Conservation (phyloP, 2,113 vertebrate genomes). For the Otocyon megalotis region DNA sequence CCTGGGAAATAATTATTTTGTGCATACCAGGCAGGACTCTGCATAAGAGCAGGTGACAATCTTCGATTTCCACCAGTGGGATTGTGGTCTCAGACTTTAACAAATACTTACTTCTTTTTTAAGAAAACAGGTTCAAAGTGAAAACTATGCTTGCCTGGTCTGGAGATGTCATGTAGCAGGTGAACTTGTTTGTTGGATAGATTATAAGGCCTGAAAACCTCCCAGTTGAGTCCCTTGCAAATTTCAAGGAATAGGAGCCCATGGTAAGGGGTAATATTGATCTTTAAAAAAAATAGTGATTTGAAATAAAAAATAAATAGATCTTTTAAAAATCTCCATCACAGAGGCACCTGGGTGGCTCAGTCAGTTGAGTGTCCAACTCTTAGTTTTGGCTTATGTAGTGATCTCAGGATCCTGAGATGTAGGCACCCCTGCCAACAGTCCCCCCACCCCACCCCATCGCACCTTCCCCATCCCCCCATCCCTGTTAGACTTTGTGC, state of each 20-base stretch:
- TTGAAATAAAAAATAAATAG: neutral
- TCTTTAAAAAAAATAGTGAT: neutral
- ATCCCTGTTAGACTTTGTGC: neutral
- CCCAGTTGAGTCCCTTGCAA: neutral
- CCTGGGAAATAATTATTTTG: conserved; percentile 56
- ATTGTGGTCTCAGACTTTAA: conserved; percentile 52
- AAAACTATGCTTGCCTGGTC: neutral
- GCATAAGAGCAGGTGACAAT: conserved; percentile 49
- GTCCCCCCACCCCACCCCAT: neutral
- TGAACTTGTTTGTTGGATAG: too few relatives aligned
- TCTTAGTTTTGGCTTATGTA: neutral
- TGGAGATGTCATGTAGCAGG: neutral
- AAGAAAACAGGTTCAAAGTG: neutral
- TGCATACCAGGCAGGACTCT: conserved; percentile 49
- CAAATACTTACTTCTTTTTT: neutral
- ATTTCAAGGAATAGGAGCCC: neutral
- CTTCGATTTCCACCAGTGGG: conserved; percentile 59
- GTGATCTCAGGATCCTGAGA: neutral
- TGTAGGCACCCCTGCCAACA: neutral
- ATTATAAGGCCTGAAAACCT: neutral
- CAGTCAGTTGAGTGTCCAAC: neutral
- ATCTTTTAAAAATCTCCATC: neutral
- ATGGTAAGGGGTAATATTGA: accelerated
- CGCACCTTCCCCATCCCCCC: neutral
- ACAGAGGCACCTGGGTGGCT: neutral